Evolutionary conservation across 1,140 invertebrate species (phyloP).

Genomic region (Drosophila guanche): DNA sequence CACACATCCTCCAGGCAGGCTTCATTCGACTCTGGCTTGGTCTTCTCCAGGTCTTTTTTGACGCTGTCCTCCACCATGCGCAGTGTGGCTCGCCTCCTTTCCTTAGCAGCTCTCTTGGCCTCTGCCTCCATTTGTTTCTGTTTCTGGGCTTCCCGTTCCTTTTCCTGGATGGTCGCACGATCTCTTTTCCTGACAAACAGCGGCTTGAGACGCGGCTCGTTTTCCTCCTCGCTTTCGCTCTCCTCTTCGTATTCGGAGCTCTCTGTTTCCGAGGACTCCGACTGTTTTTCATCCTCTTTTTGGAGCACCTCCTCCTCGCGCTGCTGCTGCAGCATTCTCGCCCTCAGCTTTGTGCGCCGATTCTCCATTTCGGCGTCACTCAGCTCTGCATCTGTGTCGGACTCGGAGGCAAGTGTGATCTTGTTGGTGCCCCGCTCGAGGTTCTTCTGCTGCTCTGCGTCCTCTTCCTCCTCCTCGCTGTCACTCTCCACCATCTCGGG

Average conservation of each 20-base stretch:
- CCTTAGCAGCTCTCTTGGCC: constrained; percentile 91
- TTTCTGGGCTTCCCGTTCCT: constrained; percentile 93
- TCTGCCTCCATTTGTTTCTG: constrained; percentile 93
- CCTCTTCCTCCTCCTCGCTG: constrained; percentile 84
- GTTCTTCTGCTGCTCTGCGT: constrained; percentile 63
- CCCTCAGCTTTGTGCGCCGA: constrained; percentile 88
- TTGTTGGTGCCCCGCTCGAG: constrained; percentile 78
- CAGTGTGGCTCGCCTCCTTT: constrained; percentile 92
- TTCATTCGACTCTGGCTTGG: constrained; percentile 86
- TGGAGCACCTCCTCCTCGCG: constrained; percentile 86
- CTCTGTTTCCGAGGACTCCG: constrained; percentile 90
- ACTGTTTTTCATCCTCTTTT: constrained; percentile 90
- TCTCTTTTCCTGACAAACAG: constrained; percentile 98
- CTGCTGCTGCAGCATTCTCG: constrained; percentile 88
- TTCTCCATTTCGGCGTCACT: constrained; percentile 93
- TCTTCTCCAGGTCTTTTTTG: constrained; percentile 88
- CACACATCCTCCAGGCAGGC: constrained; percentile 93
- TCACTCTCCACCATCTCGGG: constrained; percentile 90
- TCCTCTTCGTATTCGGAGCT: constrained; percentile 89
- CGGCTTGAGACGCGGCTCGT: constrained; percentile 94
- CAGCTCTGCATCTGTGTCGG: constrained; percentile 87
- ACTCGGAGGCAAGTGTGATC: constrained; percentile 87
- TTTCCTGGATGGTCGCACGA: constrained; percentile 96
- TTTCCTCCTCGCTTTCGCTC: constrained; percentile 87
- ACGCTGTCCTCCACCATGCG: constrained; percentile 96